Evolutionary conservation across 2,797 vertebrate genomes (phyloP).

Genomic region (Malacoraja senta): DNA sequence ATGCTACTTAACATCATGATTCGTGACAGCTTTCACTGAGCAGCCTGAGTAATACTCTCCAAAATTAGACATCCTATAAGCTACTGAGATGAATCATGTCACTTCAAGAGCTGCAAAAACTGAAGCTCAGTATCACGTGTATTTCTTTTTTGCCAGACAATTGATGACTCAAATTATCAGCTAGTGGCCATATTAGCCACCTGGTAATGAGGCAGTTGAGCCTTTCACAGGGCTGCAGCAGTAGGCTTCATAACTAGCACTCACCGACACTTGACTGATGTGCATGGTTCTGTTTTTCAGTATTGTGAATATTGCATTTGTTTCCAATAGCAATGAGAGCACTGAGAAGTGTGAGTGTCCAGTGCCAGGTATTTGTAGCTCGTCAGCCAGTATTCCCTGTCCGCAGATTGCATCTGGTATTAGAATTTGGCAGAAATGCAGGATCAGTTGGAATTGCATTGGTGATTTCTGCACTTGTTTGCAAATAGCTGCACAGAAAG

Average conservation of each 20-base stretch:
- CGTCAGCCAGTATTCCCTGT: not conserved
- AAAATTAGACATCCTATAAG: slow-evolving; percentile 29
- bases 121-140: not conserved
- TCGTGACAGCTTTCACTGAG: slow-evolving; percentile 28
- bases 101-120: not conserved
- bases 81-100: slow-evolving; percentile 28
- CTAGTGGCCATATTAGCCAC: not conserved
- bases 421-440: not conserved
- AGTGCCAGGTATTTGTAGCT: not conserved
- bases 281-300: not conserved
- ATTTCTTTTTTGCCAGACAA: not conserved
- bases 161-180: slow-evolving; percentile 22
- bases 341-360: not conserved
- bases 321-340: not conserved
- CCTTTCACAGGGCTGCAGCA: not conserved
- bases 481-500: not conserved
- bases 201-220: slow-evolving; percentile 2
- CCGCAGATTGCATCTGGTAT: not conserved
- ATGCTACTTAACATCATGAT: slow-evolving; percentile 1
- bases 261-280: not conserved
- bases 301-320: not conserved
- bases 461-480: not conserved
- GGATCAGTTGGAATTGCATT: not conserved
- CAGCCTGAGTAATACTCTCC: slow-evolving; percentile 17
- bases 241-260: not conserved